Evolutionary conservation across 2,113 vertebrate genomes (phyloP).

Genomic region (Bubalus kerabau): DNA sequence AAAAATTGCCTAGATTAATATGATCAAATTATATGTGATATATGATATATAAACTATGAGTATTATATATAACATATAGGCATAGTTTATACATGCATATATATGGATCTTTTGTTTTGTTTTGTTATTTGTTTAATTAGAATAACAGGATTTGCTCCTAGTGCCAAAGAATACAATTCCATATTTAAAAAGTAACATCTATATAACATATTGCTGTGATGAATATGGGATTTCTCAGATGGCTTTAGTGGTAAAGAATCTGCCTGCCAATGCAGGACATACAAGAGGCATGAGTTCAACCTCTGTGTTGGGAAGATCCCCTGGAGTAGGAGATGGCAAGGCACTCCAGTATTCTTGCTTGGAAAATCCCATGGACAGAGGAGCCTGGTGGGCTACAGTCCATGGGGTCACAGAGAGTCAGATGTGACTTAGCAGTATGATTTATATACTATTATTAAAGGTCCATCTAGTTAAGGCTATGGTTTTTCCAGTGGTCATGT

Average conservation of each 20-base stretch:
- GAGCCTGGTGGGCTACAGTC: neutral
- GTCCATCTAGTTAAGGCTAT: no score
- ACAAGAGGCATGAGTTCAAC: neutral
- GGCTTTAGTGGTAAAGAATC: neutral
- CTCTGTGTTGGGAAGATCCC: neutral
- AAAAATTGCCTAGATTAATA: neutral
- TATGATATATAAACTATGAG: neutral
- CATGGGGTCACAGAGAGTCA: neutral
- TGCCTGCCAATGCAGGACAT: neutral
- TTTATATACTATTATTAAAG: neutral
- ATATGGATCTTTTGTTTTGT: neutral
- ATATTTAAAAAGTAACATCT: neutral
- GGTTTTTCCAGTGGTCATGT: no score
- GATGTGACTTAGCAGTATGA: neutral
- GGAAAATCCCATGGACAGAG: neutral
- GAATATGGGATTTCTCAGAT: neutral
- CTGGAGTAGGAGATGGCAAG: neutral
- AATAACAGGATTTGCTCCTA: neutral
- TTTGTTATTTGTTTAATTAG: neutral
- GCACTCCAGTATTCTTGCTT: neutral
- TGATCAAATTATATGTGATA: neutral
- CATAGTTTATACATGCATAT: neutral
- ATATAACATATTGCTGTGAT: neutral
- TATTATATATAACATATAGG: neutral
- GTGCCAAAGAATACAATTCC: neutral